phyloP scores from a whole-genome alignment of 2,797 vertebrate genomes.

The Siniperca obscura region DNA sequence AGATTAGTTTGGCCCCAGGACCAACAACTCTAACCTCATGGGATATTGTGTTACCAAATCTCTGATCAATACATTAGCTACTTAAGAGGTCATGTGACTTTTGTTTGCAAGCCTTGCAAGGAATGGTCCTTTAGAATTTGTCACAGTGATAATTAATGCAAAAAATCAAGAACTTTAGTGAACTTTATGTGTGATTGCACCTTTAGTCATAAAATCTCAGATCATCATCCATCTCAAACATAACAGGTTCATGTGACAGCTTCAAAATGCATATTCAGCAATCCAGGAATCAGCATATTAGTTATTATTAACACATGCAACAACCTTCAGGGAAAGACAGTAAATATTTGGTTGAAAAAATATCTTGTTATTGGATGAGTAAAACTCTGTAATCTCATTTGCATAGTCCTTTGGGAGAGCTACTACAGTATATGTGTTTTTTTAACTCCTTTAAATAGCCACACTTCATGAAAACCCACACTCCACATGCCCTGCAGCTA shows the following conservation, averaged over 20 bases:
- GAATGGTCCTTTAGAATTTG: neutral
- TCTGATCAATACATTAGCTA: conserved; percentile 39
- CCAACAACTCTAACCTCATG: conserved; percentile 21
- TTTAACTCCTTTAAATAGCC: conserved; percentile 63
- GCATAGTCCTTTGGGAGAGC: conserved; percentile 65
- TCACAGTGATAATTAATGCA: neutral
- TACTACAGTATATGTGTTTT: conserved; percentile 53
- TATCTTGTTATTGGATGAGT: conserved; percentile 61
- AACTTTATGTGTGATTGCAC: neutral
- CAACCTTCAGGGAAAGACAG: conserved; percentile 62
- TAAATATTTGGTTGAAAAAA: conserved; percentile 64
- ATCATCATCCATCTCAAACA: conserved; percentile 5
- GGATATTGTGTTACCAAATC: conserved; percentile 43
- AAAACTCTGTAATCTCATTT: conserved; percentile 69
- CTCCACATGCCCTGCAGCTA: conserved; percentile 63
- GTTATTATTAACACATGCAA: conserved; percentile 39
- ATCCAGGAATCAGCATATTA: conserved; percentile 34
- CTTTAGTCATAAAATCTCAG: neutral
- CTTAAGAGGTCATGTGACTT: conserved; percentile 16
- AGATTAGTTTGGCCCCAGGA: conserved; percentile 30
- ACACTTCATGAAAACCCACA: conserved; percentile 66
- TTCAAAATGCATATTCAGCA: conserved; percentile 46
- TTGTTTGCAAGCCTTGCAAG: neutral
- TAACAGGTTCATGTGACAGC: conserved; percentile 24
- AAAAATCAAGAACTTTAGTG: neutral